Evolutionary conservation across 2,113 vertebrate species (phyloP).

Genomic region (Pluvialis apricaria): DNA sequence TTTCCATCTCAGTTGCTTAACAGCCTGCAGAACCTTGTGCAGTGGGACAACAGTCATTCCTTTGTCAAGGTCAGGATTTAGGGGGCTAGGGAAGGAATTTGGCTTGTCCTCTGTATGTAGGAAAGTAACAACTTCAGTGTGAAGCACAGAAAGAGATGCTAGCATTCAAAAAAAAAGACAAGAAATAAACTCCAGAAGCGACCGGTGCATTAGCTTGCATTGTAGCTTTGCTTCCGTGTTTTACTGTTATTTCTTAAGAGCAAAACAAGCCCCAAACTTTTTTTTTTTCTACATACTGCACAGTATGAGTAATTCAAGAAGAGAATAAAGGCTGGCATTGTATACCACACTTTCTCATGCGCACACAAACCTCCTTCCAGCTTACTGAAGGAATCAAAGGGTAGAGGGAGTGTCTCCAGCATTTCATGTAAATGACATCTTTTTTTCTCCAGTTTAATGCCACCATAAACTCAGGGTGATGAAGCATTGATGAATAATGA

Average conservation of each 20-base stretch:
- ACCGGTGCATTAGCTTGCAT: background rate
- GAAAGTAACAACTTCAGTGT: background rate
- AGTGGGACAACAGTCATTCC: conserved; percentile 31
- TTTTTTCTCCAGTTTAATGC: conserved; percentile 55
- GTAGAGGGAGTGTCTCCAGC: conserved; percentile 59
- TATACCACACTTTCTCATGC: conserved; percentile 57
- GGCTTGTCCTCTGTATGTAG: background rate
- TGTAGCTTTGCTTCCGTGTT: background rate
- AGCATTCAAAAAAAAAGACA: background rate
- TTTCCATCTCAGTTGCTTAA: background rate
- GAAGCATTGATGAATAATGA: conserved; percentile 53
- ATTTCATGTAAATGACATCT: conserved; percentile 58
- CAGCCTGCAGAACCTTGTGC: background rate
- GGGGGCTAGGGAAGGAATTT: conserved; percentile 34
- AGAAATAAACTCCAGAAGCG: background rate
- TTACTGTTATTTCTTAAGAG: conserved; percentile 50
- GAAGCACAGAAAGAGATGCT: background rate
- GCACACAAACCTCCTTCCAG: conserved; percentile 58
- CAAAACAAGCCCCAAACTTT: conserved; percentile 29
- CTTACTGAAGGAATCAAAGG: conserved; percentile 63
- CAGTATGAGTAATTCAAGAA: conserved; percentile 64
- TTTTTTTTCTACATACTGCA: conserved; percentile 47
- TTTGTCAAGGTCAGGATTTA: conserved; percentile 39
- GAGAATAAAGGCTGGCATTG: conserved; percentile 67
- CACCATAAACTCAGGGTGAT: conserved; percentile 60